These are phyloP conservation scores for Dioctria rufipes DNA, from an alignment of 2,888 invertebrate genomes.

Conservation along the genomic window DNA sequence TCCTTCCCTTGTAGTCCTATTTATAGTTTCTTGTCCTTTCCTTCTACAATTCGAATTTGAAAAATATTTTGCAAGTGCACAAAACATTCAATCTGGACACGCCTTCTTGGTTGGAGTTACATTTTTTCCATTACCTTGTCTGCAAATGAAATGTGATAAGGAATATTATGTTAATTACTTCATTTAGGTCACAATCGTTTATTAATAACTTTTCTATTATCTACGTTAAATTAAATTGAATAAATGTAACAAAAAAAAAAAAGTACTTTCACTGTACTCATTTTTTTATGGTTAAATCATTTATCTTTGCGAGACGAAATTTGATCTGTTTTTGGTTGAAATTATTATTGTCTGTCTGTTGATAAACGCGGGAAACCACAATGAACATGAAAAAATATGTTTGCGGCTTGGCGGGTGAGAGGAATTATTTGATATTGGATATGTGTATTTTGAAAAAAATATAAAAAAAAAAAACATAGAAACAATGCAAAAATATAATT, in stretches of 20 bases:
- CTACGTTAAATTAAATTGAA: too few relatives aligned
- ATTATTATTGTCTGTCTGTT: slow-evolving; percentile 37
- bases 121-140: slow-evolving; percentile 23
- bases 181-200: slow-evolving; percentile 27
- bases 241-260: background rate
- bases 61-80: slow-evolving; percentile 35
- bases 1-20: background rate
- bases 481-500: too few relatives aligned
- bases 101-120: background rate
- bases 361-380: slow-evolving; percentile 43
- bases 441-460: slow-evolving; percentile 18
- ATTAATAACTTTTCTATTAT: slow-evolving; percentile 1
- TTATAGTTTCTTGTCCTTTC: background rate
- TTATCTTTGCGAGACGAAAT: slow-evolving; percentile 47
- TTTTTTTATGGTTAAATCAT: slow-evolving; percentile 25
- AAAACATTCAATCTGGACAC: slow-evolving; percentile 36
- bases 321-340: slow-evolving; percentile 20
- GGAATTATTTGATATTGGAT: slow-evolving; percentile 18
- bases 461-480: background rate
- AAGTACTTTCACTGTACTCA: slow-evolving; percentile 43
- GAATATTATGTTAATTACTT: slow-evolving; percentile 18
- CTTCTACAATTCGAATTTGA: slow-evolving; percentile 11
- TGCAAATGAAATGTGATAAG: slow-evolving; percentile 17
- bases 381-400: slow-evolving; percentile 41
- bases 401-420: slow-evolving; percentile 12